phyloP scores from a whole-genome alignment of 1,140 invertebrate genomes.

The Calephelis virginiensis region DNA sequence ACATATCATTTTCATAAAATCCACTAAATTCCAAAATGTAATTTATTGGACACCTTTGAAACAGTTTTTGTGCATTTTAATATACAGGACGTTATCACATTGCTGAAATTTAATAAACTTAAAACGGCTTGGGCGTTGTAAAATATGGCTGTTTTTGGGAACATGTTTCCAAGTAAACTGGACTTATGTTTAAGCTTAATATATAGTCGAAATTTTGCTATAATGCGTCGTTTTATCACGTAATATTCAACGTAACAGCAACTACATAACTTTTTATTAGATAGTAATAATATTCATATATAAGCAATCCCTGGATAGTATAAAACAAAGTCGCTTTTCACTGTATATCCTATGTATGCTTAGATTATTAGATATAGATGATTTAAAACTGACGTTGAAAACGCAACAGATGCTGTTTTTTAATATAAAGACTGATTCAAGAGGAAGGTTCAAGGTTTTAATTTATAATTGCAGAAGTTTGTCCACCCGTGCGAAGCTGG shows the following conservation, averaged over 20 bases:
- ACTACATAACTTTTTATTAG: too few relatives aligned
- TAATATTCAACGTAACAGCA: neutral
- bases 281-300: too few relatives aligned
- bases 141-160: conserved; percentile 16
- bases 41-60: neutral
- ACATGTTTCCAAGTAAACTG: conserved; percentile 10
- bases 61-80: conserved; percentile 7
- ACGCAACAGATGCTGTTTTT: too few relatives aligned
- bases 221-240: conserved; percentile 4
- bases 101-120: conserved; percentile 14
- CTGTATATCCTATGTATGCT: too few relatives aligned
- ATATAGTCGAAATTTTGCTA: conserved; percentile 7
- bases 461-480: too few relatives aligned
- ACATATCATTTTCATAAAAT: neutral
- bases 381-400: too few relatives aligned
- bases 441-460: too few relatives aligned
- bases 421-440: too few relatives aligned
- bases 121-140: conserved; percentile 9
- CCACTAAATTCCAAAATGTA: neutral
- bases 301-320: too few relatives aligned
- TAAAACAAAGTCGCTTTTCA: too few relatives aligned
- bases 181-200: conserved; percentile 12
- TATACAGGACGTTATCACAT: conserved; percentile 10
- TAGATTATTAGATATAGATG: too few relatives aligned
- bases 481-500: too few relatives aligned